phyloP scores from a whole-genome alignment of 2,888 invertebrate species.

The Neoascia interrupta region DNA sequence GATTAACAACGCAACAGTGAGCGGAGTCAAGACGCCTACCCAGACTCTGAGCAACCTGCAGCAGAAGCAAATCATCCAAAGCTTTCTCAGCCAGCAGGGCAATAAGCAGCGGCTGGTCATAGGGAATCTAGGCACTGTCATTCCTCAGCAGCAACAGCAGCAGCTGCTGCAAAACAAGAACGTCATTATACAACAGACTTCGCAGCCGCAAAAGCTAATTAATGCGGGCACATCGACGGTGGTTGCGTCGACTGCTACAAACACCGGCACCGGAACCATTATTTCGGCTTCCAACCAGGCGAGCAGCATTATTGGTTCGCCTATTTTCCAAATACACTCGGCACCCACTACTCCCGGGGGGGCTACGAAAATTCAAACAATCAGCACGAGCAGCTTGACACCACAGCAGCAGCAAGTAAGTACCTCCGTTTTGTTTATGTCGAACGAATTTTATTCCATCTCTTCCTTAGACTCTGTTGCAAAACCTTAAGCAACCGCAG shows the following conservation, averaged over 20 bases:
- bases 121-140: constrained; percentile 49
- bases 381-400: constrained; percentile 75
- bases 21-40: constrained; percentile 76
- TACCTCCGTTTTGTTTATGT: no score
- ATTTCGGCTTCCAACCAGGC: constrained; percentile 52
- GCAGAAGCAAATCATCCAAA: constrained; percentile 77
- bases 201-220: constrained; percentile 72
- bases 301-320: constrained; percentile 56
- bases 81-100: constrained; percentile 73
- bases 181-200: constrained; percentile 72
- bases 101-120: constrained; percentile 59
- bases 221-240: constrained; percentile 62
- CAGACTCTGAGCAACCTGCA: constrained; percentile 77
- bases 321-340: constrained; percentile 73
- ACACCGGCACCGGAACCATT: constrained; percentile 53
- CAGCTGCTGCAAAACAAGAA: constrained; percentile 68
- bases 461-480: constrained; percentile 75
- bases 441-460: no score
- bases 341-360: constrained; percentile 63
- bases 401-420: constrained; percentile 77
- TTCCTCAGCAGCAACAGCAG: constrained; percentile 62
- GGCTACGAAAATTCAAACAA: constrained; percentile 73
- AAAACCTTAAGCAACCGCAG: constrained; percentile 77
- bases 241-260: constrained; percentile 67
- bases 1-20: constrained; percentile 68